Percentiles rank a stretch among this genome's conserved stretches.
Evolutionary conservation across 1,140 invertebrate species (phyloP).

Genomic region (Bombus difficillimus): DNA sequence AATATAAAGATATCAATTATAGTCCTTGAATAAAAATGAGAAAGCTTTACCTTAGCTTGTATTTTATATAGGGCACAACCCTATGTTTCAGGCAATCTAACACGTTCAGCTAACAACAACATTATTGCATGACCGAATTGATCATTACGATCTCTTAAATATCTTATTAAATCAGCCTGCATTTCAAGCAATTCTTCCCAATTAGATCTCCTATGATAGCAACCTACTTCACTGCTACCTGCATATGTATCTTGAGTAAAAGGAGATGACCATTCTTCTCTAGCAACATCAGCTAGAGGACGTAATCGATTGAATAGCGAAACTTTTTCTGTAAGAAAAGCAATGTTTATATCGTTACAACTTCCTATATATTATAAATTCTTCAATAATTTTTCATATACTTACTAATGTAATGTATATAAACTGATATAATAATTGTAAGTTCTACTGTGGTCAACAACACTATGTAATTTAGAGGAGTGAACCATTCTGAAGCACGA

Average conservation of each 20-base stretch:
- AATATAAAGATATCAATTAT: not conserved
- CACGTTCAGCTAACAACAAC: conserved; percentile 74
- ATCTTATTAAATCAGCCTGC: conserved; percentile 84
- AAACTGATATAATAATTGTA: conserved; percentile 82
- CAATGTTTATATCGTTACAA: not conserved
- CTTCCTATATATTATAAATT: not conserved
- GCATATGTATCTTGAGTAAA: conserved; percentile 81
- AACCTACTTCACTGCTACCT: conserved; percentile 83
- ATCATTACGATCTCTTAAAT: conserved; percentile 82
- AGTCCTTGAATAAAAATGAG: not conserved
- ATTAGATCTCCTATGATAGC: conserved; percentile 83
- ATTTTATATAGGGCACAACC: not conserved
- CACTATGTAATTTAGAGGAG: conserved; percentile 84
- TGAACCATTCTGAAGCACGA: conserved; percentile 83
- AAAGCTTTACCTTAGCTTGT: not conserved
- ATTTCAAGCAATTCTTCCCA: conserved; percentile 86
- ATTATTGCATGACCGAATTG: conserved; percentile 81
- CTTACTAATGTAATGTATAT: conserved; percentile 85
- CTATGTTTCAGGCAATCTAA: conserved; percentile 45
- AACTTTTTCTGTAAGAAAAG: conserved; percentile 82
- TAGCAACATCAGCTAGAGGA: conserved; percentile 84
- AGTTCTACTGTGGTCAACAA: conserved; percentile 84
- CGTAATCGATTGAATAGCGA: conserved; percentile 84
- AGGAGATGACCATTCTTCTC: conserved; percentile 84
- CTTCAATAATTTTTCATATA: conserved; percentile 46